phyloP scores from a whole-genome alignment of 2,797 vertebrate genomes.

The Lacerta viridis region DNA sequence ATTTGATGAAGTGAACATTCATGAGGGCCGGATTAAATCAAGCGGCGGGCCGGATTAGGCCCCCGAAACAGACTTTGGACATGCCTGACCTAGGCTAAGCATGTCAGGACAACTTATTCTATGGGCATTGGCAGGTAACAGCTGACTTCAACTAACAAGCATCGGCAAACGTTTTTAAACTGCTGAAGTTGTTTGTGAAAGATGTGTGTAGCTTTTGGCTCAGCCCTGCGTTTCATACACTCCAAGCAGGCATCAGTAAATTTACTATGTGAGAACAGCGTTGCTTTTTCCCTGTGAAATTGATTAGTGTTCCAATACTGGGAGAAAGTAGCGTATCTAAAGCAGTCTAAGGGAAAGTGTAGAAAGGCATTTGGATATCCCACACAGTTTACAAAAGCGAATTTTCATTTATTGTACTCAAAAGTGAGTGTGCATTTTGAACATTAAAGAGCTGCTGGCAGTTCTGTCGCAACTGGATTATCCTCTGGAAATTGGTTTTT shows the following conservation, averaged over 20 bases:
- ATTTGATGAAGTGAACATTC: too few species aligned
- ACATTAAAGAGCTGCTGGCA: too few species aligned
- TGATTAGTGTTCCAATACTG: not conserved
- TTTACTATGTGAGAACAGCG: not conserved
- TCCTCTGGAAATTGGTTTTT: not conserved
- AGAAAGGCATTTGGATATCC: too few species aligned
- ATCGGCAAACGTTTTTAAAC: not conserved
- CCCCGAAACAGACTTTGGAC: too few species aligned
- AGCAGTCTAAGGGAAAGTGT: not conserved
- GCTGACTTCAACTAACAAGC: not conserved
- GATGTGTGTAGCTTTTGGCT: not conserved
- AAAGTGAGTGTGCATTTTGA: not conserved
- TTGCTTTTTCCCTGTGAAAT: not conserved
- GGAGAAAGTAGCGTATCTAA: not conserved
- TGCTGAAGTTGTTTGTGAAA: slow-evolving; percentile 1
- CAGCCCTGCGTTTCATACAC: not conserved
- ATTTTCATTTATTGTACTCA: not conserved
- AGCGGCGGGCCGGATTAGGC: too few species aligned
- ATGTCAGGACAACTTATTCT: too few species aligned
- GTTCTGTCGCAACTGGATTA: not conserved
- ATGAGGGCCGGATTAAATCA: too few species aligned
- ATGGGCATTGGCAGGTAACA: too few species aligned
- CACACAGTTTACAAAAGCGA: too few species aligned
- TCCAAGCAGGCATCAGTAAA: not conserved
- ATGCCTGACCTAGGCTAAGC: too few species aligned